These are phyloP conservation scores for Regulus satrapa DNA, from an alignment of 2,113 vertebrate genomes.

Conservation along the genomic window DNA sequence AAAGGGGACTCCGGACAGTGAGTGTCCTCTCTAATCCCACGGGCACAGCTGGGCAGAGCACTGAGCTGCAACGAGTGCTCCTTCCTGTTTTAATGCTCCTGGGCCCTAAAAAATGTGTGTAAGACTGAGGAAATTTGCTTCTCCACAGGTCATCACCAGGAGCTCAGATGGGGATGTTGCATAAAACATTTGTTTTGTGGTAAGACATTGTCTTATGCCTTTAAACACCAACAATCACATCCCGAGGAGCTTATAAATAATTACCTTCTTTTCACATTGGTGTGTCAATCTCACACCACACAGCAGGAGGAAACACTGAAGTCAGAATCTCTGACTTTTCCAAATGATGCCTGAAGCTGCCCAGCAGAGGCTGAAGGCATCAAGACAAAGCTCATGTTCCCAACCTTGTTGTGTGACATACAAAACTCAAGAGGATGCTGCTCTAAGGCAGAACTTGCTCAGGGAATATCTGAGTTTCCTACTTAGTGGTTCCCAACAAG, in stretches of 20 bases:
- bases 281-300: not conserved
- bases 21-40: not conserved
- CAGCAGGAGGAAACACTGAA: not conserved
- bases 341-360: not conserved
- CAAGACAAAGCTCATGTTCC: not conserved
- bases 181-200: not conserved
- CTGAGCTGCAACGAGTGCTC: not conserved
- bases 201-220: not conserved
- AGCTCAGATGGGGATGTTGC: not conserved
- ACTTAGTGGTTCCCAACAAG: not conserved
- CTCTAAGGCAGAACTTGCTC: not conserved
- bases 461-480: not conserved
- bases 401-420: not conserved
- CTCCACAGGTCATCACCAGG: not conserved
- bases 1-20: rapidly evolving
- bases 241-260: not conserved
- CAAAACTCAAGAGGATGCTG: not conserved
- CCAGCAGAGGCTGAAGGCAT: not conserved
- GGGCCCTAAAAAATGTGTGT: not conserved
- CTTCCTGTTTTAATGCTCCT: not conserved
- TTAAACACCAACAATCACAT: not conserved
- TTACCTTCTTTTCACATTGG: not conserved
- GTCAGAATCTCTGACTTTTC: not conserved
- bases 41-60: not conserved
- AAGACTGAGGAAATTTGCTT: not conserved